Conservation (phyloP, 2,888 invertebrate genomes). For the Xestia ashworthii region DNA sequence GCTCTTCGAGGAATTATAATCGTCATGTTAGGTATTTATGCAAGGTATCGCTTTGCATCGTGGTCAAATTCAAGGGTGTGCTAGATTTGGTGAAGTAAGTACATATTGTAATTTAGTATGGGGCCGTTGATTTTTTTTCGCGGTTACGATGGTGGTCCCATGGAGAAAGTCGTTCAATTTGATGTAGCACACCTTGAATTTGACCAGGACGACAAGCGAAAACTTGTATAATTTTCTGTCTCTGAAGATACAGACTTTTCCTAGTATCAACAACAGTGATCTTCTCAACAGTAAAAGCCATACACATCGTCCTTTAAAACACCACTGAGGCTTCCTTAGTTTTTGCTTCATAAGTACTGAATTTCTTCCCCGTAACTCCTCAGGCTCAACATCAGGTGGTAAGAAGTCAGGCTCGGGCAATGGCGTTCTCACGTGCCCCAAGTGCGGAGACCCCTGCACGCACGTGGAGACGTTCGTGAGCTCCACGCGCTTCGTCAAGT, state of each 20-base stretch:
- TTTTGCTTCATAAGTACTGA: background rate
- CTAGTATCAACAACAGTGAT: background rate
- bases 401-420: slow-evolving; percentile 92
- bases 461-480: slow-evolving; percentile 99
- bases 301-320: background rate
- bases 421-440: slow-evolving; percentile 96
- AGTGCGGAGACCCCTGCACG: slow-evolving; percentile 99
- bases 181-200: too few species aligned
- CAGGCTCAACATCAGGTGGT: slow-evolving; percentile 84
- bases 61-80: too few species aligned
- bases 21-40: too few species aligned
- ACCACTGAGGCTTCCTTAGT: background rate
- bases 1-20: background rate
- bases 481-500: slow-evolving; percentile 99
- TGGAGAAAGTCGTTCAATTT: too few species aligned
- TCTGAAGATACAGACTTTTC: background rate
- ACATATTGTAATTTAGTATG: too few species aligned
- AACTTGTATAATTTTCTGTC: background rate
- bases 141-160: too few species aligned
- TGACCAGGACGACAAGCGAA: too few species aligned
- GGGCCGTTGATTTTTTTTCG: too few species aligned
- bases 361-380: background rate
- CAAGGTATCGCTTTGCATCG: too few species aligned
- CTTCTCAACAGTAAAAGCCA: background rate
- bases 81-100: too few species aligned